phyloP scores from a whole-genome alignment of 2,113 vertebrate genomes.

The Gopherus evgoodei region DNA sequence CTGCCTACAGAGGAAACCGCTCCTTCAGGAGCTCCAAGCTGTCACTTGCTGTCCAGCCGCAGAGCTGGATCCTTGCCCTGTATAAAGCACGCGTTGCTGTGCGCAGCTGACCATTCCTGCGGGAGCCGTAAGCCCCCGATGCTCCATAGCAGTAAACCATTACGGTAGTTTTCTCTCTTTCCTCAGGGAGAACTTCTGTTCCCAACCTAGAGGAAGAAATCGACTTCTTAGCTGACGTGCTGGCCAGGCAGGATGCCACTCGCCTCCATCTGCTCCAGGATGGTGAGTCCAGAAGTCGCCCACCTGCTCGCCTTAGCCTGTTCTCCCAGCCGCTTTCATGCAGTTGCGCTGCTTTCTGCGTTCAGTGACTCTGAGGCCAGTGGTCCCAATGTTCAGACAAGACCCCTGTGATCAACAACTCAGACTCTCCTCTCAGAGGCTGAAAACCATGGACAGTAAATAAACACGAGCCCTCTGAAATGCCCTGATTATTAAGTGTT shows the following conservation, averaged over 20 bases:
- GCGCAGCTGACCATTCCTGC: background rate
- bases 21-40: background rate
- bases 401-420: background rate
- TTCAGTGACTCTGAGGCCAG: background rate
- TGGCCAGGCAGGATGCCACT: conserved; percentile 79
- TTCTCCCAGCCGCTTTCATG: background rate
- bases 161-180: rapidly evolving
- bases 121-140: rapidly evolving
- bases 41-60: background rate
- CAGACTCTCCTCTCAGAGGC: background rate
- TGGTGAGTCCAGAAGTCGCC: conserved; percentile 72
- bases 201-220: conserved; percentile 89
- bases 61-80: background rate
- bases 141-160: background rate
- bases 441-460: background rate
- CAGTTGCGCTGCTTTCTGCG: background rate
- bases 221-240: conserved; percentile 85
- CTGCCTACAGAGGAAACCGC: background rate
- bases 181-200: background rate
- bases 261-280: conserved; percentile 41
- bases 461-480: background rate
- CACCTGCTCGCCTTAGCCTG: background rate
- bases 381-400: background rate
- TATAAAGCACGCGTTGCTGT: background rate
- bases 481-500: background rate